A percentile compares a stretch with the other conserved stretches of the same genome.
These are phyloP conservation scores for Heterocephalus glaber DNA, from an alignment of 2,113 vertebrate species.

Conservation along the genomic window DNA sequence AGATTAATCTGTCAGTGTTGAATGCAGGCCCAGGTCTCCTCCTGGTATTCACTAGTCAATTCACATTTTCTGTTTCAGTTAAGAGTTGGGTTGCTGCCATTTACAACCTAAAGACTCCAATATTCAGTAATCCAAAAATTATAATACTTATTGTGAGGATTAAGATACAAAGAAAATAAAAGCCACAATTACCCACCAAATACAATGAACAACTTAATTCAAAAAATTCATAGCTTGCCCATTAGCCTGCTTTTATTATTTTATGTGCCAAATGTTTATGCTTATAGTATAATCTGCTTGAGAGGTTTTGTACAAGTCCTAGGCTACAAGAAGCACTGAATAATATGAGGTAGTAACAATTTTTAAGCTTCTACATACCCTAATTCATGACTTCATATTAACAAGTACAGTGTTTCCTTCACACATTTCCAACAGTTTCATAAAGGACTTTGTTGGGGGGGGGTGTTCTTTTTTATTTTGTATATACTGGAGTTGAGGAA, in stretches of 20 bases:
- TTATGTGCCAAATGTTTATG: neutral
- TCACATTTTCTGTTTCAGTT: neutral
- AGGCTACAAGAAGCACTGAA: neutral
- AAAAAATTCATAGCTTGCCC: conserved; percentile 1
- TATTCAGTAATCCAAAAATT: neutral
- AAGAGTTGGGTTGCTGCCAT: neutral
- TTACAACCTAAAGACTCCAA: neutral
- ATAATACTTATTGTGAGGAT: neutral
- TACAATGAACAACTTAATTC: neutral
- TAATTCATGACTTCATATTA: neutral
- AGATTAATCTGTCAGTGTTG: neutral
- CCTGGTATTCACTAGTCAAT: neutral
- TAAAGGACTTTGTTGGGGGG: neutral
- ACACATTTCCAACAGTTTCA: neutral
- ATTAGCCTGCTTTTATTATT: neutral
- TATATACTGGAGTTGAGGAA: neutral
- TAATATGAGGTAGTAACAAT: neutral
- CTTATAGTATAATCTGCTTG: neutral
- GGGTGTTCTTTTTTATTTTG: neutral
- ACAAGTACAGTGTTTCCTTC: neutral
- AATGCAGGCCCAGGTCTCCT: neutral
- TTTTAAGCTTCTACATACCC: neutral
- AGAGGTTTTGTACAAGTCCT: neutral
- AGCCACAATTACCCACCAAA: neutral
- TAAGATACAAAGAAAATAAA: neutral